Evolutionary conservation across 2,888 invertebrate genomes (phyloP).

Genomic region (Crioceris asparagi): DNA sequence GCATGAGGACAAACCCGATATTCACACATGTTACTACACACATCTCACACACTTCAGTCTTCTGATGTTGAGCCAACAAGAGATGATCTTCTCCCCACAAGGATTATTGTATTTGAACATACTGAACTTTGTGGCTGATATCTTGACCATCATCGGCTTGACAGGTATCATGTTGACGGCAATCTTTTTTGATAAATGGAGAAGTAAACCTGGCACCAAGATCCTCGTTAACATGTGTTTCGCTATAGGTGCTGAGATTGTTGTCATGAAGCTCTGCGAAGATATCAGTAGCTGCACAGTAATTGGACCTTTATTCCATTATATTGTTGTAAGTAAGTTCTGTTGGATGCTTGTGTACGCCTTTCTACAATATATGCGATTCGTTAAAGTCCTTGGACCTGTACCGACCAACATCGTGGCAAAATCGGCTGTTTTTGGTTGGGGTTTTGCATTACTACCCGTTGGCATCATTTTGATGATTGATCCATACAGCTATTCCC

Average conservation of each 20-base stretch:
- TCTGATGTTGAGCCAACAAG: slow-evolving; percentile 32
- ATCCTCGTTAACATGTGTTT: slow-evolving; percentile 48
- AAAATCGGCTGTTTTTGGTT: slow-evolving; percentile 51
- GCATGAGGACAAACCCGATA: slow-evolving; percentile 29
- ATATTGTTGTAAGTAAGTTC: slow-evolving; percentile 55
- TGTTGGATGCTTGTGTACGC: slow-evolving; percentile 66
- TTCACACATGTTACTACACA: slow-evolving; percentile 44
- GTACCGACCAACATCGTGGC: slow-evolving; percentile 49
- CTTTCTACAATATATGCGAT: slow-evolving; percentile 52
- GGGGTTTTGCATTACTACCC: slow-evolving; percentile 48
- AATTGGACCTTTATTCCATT: slow-evolving; percentile 51
- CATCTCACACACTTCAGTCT: slow-evolving; percentile 52
- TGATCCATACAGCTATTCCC: slow-evolving; percentile 40
- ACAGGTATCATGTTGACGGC: slow-evolving; percentile 44
- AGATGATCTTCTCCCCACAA: slow-evolving; percentile 9
- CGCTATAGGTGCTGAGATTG: slow-evolving; percentile 40
- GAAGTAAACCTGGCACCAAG: slow-evolving; percentile 50
- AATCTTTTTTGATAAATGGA: slow-evolving; percentile 46
- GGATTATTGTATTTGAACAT: slow-evolving; percentile 41
- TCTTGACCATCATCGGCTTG: slow-evolving; percentile 43
- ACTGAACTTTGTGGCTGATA: slow-evolving; percentile 43
- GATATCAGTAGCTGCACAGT: slow-evolving; percentile 38
- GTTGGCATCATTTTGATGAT: slow-evolving; percentile 42
- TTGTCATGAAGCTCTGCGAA: slow-evolving; percentile 27
- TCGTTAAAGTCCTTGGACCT: slow-evolving; percentile 53